Base-by-base conservation (phyloP, 2,888 invertebrate genomes). In the Electrophaes corylata region DNA sequence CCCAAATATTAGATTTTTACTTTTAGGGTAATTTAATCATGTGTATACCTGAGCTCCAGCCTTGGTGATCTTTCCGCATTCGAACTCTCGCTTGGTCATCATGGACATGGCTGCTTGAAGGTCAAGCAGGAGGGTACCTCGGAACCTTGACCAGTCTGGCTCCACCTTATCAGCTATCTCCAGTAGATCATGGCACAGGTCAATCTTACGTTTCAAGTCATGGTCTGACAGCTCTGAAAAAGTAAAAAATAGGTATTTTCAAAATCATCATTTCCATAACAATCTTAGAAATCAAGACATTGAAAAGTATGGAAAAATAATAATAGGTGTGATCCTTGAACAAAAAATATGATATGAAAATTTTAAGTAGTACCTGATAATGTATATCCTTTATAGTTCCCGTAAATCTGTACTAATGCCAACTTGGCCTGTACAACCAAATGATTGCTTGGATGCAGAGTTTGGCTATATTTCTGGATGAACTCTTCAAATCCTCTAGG, bases 361-460 rank as follows among this genome's bases (percentile, higher is more conserved):
- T 16, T 12, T 11, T 8, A 11, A 10, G 4, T 3, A 16, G 20
- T 80, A 94, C 94, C 94, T 73, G 90, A 71, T 66, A 94, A 82
- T 29, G 74, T 72, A 70, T 91, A 94, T 66, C 93, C 94, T 55
- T 92, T 87, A 4, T 86, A 82, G 78, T 93, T 93, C 58, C 95
- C 95, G 74, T 95, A 95, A 63, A 95, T 91, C 78, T 96, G 95
- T 45, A 93, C 88, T 31, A 96, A 82, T 2, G 94, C 94, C 74
- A 95, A 93, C 75, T 96, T 95, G 0, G 94, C 93, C 75, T 95
- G 94, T 14, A 95, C 79, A 0, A 95, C 88, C 66, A 95, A 93
- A 70, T 94, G 94, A 70, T 96, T 96, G 37, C 86, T 93, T 0
- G 94, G 93, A 77, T 95, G 95, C 52, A 96, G 77, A 4, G 94